These are phyloP conservation scores for Sitodiplosis mosellana DNA, from an alignment of 1,140 invertebrate species.

Conservation along the genomic window DNA sequence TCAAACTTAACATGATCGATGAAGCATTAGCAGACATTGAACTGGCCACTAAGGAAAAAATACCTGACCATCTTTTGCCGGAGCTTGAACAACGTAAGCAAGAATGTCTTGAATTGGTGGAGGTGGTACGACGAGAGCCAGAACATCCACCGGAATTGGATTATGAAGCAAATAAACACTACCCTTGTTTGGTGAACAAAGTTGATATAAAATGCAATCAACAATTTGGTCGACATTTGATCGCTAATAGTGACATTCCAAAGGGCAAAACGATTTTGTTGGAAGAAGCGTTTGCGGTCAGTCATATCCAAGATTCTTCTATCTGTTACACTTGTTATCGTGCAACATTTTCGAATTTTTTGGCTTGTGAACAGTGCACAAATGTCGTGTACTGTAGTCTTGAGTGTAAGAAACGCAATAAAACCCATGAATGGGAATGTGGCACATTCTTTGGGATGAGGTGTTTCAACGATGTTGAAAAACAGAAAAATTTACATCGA, in stretches of 20 bases:
- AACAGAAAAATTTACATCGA: too few relatives aligned
- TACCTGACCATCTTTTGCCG: too few relatives aligned
- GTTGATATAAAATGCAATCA: background rate
- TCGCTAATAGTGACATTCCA: background rate
- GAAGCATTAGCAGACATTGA: too few relatives aligned
- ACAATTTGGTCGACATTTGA: background rate
- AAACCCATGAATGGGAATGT: background rate
- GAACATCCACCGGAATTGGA: background rate
- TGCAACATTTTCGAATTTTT: too few relatives aligned
- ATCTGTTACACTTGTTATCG: too few relatives aligned
- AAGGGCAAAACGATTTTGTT: background rate
- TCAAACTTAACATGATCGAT: too few relatives aligned
- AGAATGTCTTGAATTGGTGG: too few relatives aligned
- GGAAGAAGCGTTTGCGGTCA: background rate
- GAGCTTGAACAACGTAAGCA: too few relatives aligned
- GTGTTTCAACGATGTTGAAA: too few relatives aligned
- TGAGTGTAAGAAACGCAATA: background rate
- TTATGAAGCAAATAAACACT: background rate
- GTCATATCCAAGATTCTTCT: too few relatives aligned
- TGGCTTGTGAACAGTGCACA: background rate
- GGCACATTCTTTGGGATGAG: too few relatives aligned
- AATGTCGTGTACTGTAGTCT: background rate
- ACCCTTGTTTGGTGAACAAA: background rate
- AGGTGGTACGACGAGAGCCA: background rate
- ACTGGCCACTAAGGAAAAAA: too few relatives aligned